Percentiles rank a stretch among this genome's conserved stretches.
Conservation (phyloP, 2,888 invertebrate species). For the Pyrochroa serraticornis region DNA sequence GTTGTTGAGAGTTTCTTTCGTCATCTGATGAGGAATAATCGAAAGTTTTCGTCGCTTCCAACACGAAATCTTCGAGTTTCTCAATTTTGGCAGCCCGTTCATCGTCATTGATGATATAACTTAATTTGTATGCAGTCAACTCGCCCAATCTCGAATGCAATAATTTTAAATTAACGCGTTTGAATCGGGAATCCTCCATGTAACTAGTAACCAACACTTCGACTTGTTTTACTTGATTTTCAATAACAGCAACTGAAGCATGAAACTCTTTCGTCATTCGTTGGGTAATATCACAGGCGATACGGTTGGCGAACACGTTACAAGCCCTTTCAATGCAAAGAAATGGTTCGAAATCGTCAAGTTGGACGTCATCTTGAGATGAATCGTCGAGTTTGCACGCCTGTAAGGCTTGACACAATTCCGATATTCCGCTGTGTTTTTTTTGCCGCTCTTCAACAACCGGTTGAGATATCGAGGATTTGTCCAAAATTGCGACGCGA, state of each 20-base stretch:
- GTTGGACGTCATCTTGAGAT: conserved; percentile 15
- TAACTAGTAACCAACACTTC: conserved; percentile 72
- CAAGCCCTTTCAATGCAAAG: conserved; percentile 66
- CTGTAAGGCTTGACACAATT: conserved; percentile 65
- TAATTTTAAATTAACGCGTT: conserved; percentile 65
- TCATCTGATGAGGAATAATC: conserved; percentile 66
- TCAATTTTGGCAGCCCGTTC: conserved; percentile 46
- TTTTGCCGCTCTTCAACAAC: background rate
- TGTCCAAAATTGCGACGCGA: conserved; percentile 31
- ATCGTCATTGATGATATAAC: conserved; percentile 57
- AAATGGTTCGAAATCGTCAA: conserved; percentile 53
- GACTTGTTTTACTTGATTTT: conserved; percentile 71
- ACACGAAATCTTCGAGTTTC: conserved; percentile 43
- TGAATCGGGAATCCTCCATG: conserved; percentile 70
- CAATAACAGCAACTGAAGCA: conserved; percentile 60
- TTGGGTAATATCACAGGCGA: conserved; percentile 64
- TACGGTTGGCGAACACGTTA: conserved; percentile 73
- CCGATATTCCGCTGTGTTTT: conserved; percentile 63
- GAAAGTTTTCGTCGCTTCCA: conserved; percentile 47
- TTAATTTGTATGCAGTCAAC: conserved; percentile 67
- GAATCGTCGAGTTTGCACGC: conserved; percentile 59
- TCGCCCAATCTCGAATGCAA: conserved; percentile 71
- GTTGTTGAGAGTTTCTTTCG: conserved; percentile 57
- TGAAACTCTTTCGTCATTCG: conserved; percentile 54
- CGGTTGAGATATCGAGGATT: conserved; percentile 6